Evolutionary conservation across 2,797 vertebrate genomes (phyloP).

Genomic region (Sebastes dallii): DNA sequence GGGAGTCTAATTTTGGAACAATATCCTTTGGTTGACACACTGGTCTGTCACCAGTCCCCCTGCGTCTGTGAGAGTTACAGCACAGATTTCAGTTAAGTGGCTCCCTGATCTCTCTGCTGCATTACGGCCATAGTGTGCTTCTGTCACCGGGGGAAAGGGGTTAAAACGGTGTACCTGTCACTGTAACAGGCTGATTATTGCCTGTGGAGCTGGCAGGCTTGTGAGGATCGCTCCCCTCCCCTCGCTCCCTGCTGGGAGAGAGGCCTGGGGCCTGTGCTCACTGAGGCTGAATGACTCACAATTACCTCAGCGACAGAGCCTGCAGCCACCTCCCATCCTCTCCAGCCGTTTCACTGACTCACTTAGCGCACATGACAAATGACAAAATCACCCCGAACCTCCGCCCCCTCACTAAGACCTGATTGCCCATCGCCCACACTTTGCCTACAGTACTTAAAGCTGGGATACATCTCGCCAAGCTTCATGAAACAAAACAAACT

Average conservation of each 20-base stretch:
- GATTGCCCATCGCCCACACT: constrained; percentile 64
- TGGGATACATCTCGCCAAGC: constrained; percentile 50
- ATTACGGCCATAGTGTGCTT: constrained; percentile 22
- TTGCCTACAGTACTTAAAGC: constrained; percentile 59
- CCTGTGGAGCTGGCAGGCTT: constrained; percentile 68
- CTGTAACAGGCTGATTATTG: constrained; percentile 77
- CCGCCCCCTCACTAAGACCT: constrained; percentile 64
- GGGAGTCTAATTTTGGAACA: neutral
- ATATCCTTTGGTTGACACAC: neutral
- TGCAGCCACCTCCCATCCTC: constrained; percentile 63
- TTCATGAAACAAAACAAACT: constrained; percentile 60
- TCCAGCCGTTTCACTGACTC: constrained; percentile 73
- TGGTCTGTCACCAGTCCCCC: constrained; percentile 4
- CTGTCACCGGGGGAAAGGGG: constrained; percentile 46
- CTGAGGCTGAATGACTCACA: constrained; percentile 81
- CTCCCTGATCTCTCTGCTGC: constrained; percentile 39
- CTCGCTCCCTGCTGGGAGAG: constrained; percentile 61
- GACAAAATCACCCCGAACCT: constrained; percentile 62
- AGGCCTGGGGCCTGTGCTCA: constrained; percentile 70
- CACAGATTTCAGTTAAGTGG: constrained; percentile 44
- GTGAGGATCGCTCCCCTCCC: constrained; percentile 38
- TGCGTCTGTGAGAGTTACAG: constrained; percentile 4
- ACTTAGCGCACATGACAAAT: constrained; percentile 74
- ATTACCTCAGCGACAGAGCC: constrained; percentile 71
- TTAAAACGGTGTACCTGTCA: constrained; percentile 75